phyloP scores from a whole-genome alignment of 1,140 invertebrate genomes.

The Musca vetustissima region DNA sequence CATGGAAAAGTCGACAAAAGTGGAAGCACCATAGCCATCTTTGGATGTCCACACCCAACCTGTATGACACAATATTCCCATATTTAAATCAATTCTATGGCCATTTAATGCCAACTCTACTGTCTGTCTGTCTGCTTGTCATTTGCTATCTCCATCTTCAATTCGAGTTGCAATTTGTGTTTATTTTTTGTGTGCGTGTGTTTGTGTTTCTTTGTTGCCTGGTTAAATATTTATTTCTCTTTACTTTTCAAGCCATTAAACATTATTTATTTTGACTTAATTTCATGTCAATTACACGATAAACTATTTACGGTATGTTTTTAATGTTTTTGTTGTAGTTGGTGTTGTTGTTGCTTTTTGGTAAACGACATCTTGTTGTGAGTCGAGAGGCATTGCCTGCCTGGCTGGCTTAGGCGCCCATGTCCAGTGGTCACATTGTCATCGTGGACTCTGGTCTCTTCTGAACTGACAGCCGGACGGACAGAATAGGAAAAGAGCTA shows the following conservation, averaged over 20 bases:
- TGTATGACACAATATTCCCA: too few relatives aligned
- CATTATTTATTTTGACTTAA: constrained; percentile 24
- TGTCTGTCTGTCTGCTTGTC: too few relatives aligned
- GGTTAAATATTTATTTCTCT: constrained; percentile 5
- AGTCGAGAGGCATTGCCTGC: background rate
- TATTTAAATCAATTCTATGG: too few relatives aligned
- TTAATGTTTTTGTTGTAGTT: background rate
- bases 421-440: background rate
- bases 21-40: too few relatives aligned
- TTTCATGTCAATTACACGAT: constrained; percentile 24
- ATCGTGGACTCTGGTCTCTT: background rate
- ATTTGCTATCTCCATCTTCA: too few relatives aligned
- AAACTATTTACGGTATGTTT: constrained; percentile 24
- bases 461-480: too few relatives aligned
- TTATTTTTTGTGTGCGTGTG: too few relatives aligned
- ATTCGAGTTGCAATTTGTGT: too few relatives aligned
- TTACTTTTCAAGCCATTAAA: constrained; percentile 2
- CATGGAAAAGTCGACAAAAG: too few relatives aligned
- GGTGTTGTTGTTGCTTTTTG: background rate
- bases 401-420: background rate
- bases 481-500: background rate
- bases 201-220: too few relatives aligned
- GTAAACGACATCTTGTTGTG: background rate
- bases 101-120: too few relatives aligned
- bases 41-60: too few relatives aligned